Percentiles rank a stretch among this genome's conserved stretches.
Conservation (phyloP, 1,140 invertebrate genomes). For the Pseudomyrmex gracilis region DNA sequence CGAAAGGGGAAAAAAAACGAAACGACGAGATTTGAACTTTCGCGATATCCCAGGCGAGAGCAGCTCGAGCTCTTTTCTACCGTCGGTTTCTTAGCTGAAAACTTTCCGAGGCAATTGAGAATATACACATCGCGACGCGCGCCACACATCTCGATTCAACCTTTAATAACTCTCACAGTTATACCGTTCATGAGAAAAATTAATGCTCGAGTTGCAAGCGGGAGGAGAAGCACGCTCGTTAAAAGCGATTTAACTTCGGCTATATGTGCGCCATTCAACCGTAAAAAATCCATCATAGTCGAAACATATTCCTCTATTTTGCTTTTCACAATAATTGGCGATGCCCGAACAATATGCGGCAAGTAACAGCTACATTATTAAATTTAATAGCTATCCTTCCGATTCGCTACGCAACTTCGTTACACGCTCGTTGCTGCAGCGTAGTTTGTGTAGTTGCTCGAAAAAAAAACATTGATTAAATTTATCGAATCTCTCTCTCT, state of each 20-base stretch:
- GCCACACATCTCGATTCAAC: slow-evolving; percentile 1
- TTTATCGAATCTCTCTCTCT: neutral
- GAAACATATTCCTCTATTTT: slow-evolving; percentile 33
- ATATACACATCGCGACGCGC: slow-evolving; percentile 15
- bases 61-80: slow-evolving; percentile 26
- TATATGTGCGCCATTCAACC: slow-evolving; percentile 21
- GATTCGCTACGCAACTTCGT: slow-evolving; percentile 60
- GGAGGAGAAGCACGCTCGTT: slow-evolving; percentile 12
- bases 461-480: slow-evolving; percentile 41
- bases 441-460: no score
- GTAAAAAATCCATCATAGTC: slow-evolving; percentile 40
- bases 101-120: slow-evolving; percentile 23
- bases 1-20: slow-evolving; percentile 75
- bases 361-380: slow-evolving; percentile 37
- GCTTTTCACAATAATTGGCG: slow-evolving; percentile 49
- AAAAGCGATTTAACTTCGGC: slow-evolving; percentile 37
- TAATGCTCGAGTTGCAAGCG: slow-evolving; percentile 15
- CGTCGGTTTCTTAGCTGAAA: slow-evolving; percentile 28
- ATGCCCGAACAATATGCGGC: slow-evolving; percentile 32
- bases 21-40: slow-evolving; percentile 67
- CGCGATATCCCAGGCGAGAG: slow-evolving; percentile 36
- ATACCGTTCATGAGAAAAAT: slow-evolving; percentile 22
- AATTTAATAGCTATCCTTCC: slow-evolving; percentile 43
- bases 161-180: slow-evolving; percentile 42
- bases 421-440: neutral